Evolutionary conservation across 2,113 vertebrate species (phyloP), one percentile per base, ranked within the genome.

Genomic region (Collichthys lucidus): DNA sequence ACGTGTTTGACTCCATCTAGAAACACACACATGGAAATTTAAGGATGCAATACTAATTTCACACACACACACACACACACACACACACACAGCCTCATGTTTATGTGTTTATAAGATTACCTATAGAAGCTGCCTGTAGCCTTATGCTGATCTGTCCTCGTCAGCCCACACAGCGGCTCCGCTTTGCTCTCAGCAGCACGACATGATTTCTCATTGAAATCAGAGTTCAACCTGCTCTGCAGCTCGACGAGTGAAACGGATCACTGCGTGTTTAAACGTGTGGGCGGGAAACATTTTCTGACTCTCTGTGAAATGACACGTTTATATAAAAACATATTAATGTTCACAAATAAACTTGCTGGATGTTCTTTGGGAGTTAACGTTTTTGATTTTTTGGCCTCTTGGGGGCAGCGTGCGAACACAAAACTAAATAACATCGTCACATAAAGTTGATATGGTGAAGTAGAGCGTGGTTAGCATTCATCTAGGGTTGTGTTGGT

Each of bases 161-260:
- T 57, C 83, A 7, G 78, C 84, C 81, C 78, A 86, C 77, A n/a
- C 72, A 64, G 70, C 80, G 31, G 73, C 74, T 70, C 70, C 44
- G 55, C 59, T 60, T 26, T 17, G 57, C 53, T 52, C 29, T 44
- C 29, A 3, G 55, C 79, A 53, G n/a, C 20, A 35, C 49, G 85
- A 49, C 19, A 8, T 15, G 1, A 4, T 40, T 70, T 77, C 35
- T 60, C 17, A 17, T 40, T 67, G 24, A n/a, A 55, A 69, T 78
- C 73, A 19, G 59, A 75, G 55, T 74, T 68, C 50, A 59, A 47
- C 60, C 74, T 69, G 78, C 20, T 9, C 65, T 24, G 77, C 67
- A 53, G 74, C 74, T 77, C 63, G 0, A 69, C 40, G 59, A 64
- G 26, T 5, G 9, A 50, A 69, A 64, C 14, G 55, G 46, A 65